Conservation (phyloP, 2,797 vertebrate genomes). For the Sphenopsis melanotis region DNA sequence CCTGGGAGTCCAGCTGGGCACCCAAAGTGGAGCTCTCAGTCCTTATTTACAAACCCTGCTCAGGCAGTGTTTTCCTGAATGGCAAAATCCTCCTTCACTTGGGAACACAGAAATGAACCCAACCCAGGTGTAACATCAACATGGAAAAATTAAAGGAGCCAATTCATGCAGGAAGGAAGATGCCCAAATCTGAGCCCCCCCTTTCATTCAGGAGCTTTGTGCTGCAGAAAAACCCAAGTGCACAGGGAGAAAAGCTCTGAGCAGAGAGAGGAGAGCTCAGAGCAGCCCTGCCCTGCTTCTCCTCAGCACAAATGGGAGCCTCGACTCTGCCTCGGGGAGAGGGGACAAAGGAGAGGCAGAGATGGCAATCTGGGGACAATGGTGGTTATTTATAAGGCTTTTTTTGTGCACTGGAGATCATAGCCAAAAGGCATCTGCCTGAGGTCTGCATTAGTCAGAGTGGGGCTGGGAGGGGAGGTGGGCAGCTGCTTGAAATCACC, state of each 20-base stretch:
- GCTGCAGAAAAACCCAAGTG: background rate
- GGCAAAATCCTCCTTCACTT: background rate
- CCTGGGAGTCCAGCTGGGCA: background rate
- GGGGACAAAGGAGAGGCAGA: background rate
- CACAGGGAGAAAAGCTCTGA: background rate
- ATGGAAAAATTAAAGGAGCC: background rate
- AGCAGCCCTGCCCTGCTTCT: background rate
- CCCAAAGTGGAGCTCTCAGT: background rate
- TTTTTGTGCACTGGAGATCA: slow-evolving; percentile 2
- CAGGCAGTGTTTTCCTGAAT: background rate
- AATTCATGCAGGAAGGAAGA: background rate
- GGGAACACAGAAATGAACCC: background rate
- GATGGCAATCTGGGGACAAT: slow-evolving; percentile 9
- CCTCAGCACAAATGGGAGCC: background rate
- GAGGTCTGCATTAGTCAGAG: slow-evolving; percentile 43
- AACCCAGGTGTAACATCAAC: background rate
- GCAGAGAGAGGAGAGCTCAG: background rate
- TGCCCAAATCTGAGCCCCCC: background rate
- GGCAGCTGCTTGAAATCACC: slow-evolving; percentile 12
- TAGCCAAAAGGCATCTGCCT: slow-evolving; percentile 28
- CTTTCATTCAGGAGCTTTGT: background rate
- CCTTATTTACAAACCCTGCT: background rate
- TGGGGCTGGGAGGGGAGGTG: background rate
- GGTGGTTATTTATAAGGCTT: slow-evolving; percentile 25
- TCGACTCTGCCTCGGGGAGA: background rate